Evolutionary conservation across 2,113 vertebrate species (phyloP).

Genomic region (Tachysurus fulvidraco): DNA sequence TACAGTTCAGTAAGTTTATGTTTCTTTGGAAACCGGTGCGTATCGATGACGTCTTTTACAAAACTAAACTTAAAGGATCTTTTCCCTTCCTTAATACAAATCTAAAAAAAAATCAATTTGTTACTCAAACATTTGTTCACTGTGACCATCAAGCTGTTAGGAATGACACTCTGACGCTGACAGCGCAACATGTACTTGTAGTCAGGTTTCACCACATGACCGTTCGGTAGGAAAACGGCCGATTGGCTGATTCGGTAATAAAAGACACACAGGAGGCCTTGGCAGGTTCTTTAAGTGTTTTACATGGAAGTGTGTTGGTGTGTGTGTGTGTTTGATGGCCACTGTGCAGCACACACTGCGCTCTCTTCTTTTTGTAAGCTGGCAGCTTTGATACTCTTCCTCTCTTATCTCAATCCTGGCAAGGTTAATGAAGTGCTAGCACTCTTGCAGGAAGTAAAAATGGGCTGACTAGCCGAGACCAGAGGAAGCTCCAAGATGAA

Average conservation of each 20-base stretch:
- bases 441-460: slow-evolving; percentile 78
- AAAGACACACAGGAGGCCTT: slow-evolving; percentile 27
- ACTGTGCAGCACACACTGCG: slow-evolving; percentile 65
- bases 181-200: neutral
- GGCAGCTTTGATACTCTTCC: slow-evolving; percentile 75
- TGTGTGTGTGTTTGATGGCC: slow-evolving; percentile 54
- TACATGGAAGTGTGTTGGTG: slow-evolving; percentile 39
- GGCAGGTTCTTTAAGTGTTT: slow-evolving; percentile 53
- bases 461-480: slow-evolving; percentile 77
- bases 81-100: neutral
- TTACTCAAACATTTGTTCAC: neutral
- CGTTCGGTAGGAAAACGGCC: neutral
- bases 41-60: slow-evolving; percentile 16
- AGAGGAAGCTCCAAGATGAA: slow-evolving; percentile 80
- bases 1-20: too few relatives aligned
- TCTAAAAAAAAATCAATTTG: slow-evolving; percentile 30
- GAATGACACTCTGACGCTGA: slow-evolving; percentile 25
- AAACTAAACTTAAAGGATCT: slow-evolving; percentile 2
- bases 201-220: slow-evolving; percentile 28
- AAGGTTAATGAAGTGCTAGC: slow-evolving; percentile 83
- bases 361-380: slow-evolving; percentile 73
- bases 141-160: slow-evolving; percentile 5
- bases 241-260: slow-evolving; percentile 41
- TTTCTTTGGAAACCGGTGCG: neutral
- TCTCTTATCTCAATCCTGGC: slow-evolving; percentile 78